phyloP scores from a whole-genome alignment of 2,888 invertebrate species.

The Allacma fusca region DNA sequence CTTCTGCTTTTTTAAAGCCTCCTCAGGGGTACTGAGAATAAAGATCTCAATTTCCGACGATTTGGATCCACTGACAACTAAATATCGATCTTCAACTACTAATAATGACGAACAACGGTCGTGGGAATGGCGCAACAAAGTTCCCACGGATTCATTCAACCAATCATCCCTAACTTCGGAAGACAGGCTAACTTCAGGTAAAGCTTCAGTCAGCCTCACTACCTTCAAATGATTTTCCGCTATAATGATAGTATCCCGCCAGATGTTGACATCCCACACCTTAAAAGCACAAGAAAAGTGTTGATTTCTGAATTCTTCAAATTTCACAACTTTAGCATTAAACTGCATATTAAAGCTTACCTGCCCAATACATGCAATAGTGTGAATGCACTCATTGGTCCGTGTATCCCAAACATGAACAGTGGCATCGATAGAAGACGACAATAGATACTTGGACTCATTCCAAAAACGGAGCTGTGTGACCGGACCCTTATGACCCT shows the following conservation, averaged over 20 bases:
- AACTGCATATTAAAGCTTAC: constrained; percentile 65
- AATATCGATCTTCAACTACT: constrained; percentile 51
- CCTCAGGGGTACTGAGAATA: constrained; percentile 78
- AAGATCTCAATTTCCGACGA: constrained; percentile 76
- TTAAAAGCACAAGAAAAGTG: constrained; percentile 24
- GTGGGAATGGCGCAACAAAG: constrained; percentile 53
- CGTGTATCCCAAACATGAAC: constrained; percentile 98
- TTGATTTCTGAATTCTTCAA: too few relatives aligned
- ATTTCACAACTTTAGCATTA: neutral
- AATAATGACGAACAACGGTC: constrained; percentile 50
- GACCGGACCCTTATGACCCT: constrained; percentile 89
- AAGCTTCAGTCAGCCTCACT: constrained; percentile 47
- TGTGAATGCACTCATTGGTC: constrained; percentile 94
- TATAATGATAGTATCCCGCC: constrained; percentile 55
- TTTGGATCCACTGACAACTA: constrained; percentile 52
- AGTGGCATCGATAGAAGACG: constrained; percentile 90
- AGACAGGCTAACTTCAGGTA: neutral
- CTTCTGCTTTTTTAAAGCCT: constrained; percentile 73
- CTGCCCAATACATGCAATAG: constrained; percentile 87
- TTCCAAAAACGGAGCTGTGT: constrained; percentile 82
- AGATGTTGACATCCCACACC: constrained; percentile 56
- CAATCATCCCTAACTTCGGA: constrained; percentile 46
- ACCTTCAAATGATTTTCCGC: constrained; percentile 56
- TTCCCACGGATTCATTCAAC: constrained; percentile 56
- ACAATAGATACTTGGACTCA: constrained; percentile 75